Evolutionary conservation across 2,797 vertebrate species (phyloP).

Genomic region (Leptatherina wallacei): DNA sequence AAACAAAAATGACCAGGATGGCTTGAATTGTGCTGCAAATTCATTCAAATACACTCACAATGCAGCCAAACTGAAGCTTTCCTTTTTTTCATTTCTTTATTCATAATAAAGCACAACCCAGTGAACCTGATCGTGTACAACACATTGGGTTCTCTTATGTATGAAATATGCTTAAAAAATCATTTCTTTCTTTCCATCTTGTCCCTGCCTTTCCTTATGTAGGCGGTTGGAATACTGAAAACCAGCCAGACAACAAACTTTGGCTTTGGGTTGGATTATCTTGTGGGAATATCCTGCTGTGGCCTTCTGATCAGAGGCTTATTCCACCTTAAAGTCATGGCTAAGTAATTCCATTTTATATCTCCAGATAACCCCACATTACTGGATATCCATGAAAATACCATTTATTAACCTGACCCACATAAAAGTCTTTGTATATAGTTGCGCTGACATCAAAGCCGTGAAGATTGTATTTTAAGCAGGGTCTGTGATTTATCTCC

Average conservation of each 20-base stretch:
- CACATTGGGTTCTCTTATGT: too few relatives aligned
- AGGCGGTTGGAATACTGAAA: not conserved
- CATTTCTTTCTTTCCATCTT: not conserved
- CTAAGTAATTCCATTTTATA: constrained; percentile 15
- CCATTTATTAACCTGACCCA: constrained; percentile 77
- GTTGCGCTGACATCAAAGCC: constrained; percentile 75
- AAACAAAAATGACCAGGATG: constrained; percentile 14
- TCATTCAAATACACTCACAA: not conserved
- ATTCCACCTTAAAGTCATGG: constrained; percentile 12
- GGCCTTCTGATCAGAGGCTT: not conserved
- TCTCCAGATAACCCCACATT: constrained; percentile 15
- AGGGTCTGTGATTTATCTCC: constrained; percentile 77
- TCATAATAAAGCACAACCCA: too few relatives aligned
- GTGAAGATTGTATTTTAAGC: constrained; percentile 76
- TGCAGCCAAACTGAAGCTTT: not conserved
- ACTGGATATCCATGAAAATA: constrained; percentile 47
- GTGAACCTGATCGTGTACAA: too few relatives aligned
- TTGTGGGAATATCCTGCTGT: not conserved
- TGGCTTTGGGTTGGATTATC: constrained; percentile 3
- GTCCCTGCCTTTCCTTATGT: not conserved
- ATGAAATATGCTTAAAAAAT: too few relatives aligned
- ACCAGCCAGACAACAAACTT: not conserved
- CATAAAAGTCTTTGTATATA: constrained; percentile 73
- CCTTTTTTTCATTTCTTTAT: not conserved
- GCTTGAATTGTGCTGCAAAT: constrained; percentile 22